These are phyloP conservation scores for Lepilemur septentrionalis DNA, from an alignment of 2,797 vertebrate genomes.

Conservation along the genomic window DNA sequence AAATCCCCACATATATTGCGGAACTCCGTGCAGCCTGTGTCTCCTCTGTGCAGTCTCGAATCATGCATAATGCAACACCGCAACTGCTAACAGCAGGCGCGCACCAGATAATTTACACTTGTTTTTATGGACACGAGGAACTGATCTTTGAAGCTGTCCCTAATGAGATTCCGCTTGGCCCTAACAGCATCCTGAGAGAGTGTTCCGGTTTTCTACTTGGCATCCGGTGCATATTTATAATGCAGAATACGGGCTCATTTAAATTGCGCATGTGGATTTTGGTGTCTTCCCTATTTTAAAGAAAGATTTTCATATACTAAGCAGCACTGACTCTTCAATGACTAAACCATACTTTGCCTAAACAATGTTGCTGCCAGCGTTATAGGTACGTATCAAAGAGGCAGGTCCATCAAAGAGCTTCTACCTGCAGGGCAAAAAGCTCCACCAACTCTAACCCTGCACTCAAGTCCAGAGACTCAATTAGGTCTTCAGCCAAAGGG, in stretches of 20 bases:
- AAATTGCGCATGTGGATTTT: conserved; percentile 75
- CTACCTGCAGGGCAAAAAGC: conserved; percentile 26
- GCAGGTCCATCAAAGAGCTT: conserved; percentile 50
- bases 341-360: conserved; percentile 72
- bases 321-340: conserved; percentile 62
- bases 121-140: conserved; percentile 87
- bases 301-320: conserved; percentile 63
- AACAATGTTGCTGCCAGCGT: conserved; percentile 59
- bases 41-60: conserved; percentile 77
- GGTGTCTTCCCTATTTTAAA: conserved; percentile 64
- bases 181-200: conserved; percentile 87
- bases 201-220: conserved; percentile 81
- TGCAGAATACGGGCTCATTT: conserved; percentile 79
- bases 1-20: conserved; percentile 56
- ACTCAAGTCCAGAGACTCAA: conserved; percentile 58
- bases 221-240: conserved; percentile 85
- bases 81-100: conserved; percentile 87
- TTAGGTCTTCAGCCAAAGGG: conserved; percentile 56
- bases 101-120: conserved; percentile 90
- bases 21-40: conserved; percentile 66
- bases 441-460: conserved; percentile 46
- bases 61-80: conserved; percentile 88
- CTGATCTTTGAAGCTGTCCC: conserved; percentile 88
- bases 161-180: conserved; percentile 89
- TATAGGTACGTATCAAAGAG: conserved; percentile 65